Evolutionary conservation across 2,888 invertebrate genomes (phyloP).

Genomic region (Linnaemya vulpina): DNA sequence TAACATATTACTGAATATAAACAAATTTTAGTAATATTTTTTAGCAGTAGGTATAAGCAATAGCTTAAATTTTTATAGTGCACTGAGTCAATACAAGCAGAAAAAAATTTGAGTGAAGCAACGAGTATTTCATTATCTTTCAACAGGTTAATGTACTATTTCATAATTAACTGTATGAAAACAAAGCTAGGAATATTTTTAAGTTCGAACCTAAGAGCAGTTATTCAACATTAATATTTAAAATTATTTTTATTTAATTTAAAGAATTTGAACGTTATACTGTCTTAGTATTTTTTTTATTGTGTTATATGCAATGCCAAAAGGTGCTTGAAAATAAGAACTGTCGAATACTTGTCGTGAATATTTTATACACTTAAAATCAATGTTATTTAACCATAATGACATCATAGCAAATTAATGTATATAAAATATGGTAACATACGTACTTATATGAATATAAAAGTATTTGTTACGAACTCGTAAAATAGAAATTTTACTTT

Average conservation of each 20-base stretch:
- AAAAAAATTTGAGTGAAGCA: constrained; percentile 36
- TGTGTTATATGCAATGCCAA: background rate
- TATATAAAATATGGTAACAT: background rate
- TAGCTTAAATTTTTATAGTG: constrained; percentile 27
- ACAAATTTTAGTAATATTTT: constrained; percentile 4
- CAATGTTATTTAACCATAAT: constrained; percentile 39
- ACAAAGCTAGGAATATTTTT: background rate
- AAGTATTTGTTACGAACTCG: background rate
- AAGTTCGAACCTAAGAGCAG: constrained; percentile 4
- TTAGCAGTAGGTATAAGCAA: constrained; percentile 22
- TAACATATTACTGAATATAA: constrained; percentile 6
- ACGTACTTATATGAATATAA: background rate
- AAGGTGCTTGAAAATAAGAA: constrained; percentile 24
- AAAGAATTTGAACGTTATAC: constrained; percentile 1
- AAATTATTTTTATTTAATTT: background rate
- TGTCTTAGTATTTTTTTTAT: background rate
- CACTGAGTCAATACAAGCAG: constrained; percentile 33
- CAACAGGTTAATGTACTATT: constrained; percentile 34
- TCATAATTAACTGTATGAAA: constrained; percentile 33
- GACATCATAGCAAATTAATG: constrained; percentile 56
- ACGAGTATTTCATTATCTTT: constrained; percentile 37
- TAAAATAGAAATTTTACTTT: no score
- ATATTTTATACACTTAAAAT: constrained; percentile 34
- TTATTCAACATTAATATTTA: constrained; percentile 4
- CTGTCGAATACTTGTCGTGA: constrained; percentile 12